Evolutionary conservation across 2,113 vertebrate species (phyloP).

Genomic region (Corythornis madagascariensis): DNA sequence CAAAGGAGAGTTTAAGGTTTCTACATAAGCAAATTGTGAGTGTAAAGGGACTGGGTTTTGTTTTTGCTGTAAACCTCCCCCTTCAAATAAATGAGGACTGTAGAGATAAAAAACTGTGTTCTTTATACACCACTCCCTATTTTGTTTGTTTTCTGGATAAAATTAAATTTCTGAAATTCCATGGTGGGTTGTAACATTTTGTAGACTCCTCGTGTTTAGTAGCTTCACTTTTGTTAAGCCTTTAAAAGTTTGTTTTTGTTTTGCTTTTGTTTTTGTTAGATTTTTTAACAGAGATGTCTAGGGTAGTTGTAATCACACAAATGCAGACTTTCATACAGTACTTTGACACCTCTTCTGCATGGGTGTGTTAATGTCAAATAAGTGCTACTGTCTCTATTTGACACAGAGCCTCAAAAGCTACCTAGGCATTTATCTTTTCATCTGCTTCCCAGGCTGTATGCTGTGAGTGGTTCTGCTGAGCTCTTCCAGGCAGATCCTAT

Average conservation of each 20-base stretch:
- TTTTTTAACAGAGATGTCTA: neutral
- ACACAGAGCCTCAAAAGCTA: neutral
- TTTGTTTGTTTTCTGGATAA: conserved; percentile 22
- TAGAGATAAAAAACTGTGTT: neutral
- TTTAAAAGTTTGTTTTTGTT: neutral
- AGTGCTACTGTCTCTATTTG: neutral
- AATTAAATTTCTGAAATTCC: conserved; percentile 24
- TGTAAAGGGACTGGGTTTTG: neutral
- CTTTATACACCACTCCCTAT: neutral
- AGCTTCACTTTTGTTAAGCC: neutral
- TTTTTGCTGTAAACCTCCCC: neutral
- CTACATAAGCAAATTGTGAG: neutral
- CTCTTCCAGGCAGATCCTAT: neutral
- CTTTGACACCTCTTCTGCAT: neutral
- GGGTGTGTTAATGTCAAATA: neutral
- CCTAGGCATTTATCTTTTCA: neutral
- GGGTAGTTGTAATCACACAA: neutral
- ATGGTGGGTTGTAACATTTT: neutral
- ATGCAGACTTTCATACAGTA: neutral
- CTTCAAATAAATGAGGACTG: neutral
- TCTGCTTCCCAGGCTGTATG: neutral
- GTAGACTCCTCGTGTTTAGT: neutral
- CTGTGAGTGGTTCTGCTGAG: neutral
- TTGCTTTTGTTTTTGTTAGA: neutral
- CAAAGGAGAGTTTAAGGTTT: neutral